These are phyloP conservation scores for Neomorphus geoffroyi DNA, from an alignment of 2,797 vertebrate genomes.

Conservation along the genomic window DNA sequence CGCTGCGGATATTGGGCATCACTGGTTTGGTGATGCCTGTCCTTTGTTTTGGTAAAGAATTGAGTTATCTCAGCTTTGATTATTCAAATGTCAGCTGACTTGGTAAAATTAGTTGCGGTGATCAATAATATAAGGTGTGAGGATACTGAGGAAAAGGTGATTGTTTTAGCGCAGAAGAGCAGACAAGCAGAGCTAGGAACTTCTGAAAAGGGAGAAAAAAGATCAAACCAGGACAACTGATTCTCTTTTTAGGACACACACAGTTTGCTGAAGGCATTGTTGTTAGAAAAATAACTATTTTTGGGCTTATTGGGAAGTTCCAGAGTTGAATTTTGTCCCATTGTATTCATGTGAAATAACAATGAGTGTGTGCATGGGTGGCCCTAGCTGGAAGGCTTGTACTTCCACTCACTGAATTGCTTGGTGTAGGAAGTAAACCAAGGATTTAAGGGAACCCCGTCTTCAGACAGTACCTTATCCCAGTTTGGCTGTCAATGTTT, in stretches of 20 bases:
- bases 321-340: background rate
- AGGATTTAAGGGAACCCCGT: background rate
- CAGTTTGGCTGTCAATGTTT: background rate
- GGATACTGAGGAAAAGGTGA: background rate
- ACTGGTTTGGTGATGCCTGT: fast-evolving
- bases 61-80: background rate
- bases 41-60: background rate
- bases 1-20: fast-evolving
- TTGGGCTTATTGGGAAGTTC: background rate
- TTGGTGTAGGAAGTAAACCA: background rate
- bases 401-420: background rate
- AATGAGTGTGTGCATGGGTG: background rate
- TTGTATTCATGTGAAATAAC: background rate
- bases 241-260: background rate
- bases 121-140: background rate
- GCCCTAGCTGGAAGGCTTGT: background rate
- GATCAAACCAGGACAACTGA: background rate
- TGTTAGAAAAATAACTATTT: background rate
- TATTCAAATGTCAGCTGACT: background rate
- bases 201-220: background rate
- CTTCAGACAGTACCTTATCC: background rate
- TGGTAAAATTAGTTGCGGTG: background rate
- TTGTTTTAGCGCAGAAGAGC: background rate
- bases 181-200: background rate
- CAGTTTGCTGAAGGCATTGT: background rate